phyloP scores from a whole-genome alignment of 1,140 invertebrate species.

The Calliopsis andreniformis region DNA sequence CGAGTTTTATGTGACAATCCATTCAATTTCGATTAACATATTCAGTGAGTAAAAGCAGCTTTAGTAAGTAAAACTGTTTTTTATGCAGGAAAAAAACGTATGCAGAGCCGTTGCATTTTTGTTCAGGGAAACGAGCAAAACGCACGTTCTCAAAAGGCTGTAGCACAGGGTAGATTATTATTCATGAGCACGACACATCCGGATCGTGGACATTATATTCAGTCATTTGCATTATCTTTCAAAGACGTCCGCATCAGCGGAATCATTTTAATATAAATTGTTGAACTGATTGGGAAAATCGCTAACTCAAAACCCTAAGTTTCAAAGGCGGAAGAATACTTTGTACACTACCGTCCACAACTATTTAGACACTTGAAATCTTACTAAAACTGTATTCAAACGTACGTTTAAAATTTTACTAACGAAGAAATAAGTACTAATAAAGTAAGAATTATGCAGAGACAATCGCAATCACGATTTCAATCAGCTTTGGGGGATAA shows the following conservation, averaged over 20 bases:
- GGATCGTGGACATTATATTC: slow-evolving; percentile 55
- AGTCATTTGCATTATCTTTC: slow-evolving; percentile 40
- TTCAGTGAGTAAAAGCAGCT: neutral
- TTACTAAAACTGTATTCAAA: too few relatives aligned
- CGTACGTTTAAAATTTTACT: too few relatives aligned
- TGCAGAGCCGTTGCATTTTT: slow-evolving; percentile 4
- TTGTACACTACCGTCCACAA: too few relatives aligned
- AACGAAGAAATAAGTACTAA: too few relatives aligned
- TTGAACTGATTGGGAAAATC: slow-evolving; percentile 4
- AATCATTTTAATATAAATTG: slow-evolving; percentile 32
- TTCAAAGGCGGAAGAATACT: too few relatives aligned
- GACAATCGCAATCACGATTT: too few relatives aligned
- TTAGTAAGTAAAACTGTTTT: neutral
- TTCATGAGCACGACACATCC: slow-evolving; percentile 56
- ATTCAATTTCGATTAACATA: neutral
- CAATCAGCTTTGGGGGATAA: too few relatives aligned
- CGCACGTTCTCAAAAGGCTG: neutral
- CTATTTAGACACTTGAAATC: too few relatives aligned
- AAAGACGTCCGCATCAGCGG: slow-evolving; percentile 35
- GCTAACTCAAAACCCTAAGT: neutral
- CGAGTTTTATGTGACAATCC: neutral
- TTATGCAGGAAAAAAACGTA: neutral
- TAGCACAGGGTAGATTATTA: slow-evolving; percentile 52
- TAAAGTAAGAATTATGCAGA: too few relatives aligned
- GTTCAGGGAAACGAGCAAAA: slow-evolving; percentile 5